phyloP scores from a whole-genome alignment of 2,113 vertebrate genomes.

The Anoplopoma fimbria region DNA sequence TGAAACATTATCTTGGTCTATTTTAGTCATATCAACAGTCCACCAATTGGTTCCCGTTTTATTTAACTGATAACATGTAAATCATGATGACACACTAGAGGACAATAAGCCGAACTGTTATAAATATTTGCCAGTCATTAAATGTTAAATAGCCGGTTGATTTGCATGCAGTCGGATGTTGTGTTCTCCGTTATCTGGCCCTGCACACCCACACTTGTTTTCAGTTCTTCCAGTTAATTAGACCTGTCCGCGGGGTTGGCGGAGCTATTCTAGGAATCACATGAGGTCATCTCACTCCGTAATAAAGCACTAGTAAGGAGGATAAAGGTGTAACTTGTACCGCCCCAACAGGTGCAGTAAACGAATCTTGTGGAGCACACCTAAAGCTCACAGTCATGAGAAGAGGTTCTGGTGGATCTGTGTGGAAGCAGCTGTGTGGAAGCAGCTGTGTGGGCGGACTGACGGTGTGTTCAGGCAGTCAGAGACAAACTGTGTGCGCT shows the following conservation, averaged over 20 bases:
- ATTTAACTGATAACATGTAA: neutral
- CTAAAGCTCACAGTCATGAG: neutral
- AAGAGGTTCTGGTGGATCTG: neutral
- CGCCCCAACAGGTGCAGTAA: constrained; percentile 22
- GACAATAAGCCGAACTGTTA: neutral
- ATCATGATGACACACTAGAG: neutral
- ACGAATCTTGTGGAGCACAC: neutral
- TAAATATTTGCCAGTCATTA: neutral
- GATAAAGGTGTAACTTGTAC: constrained; percentile 18
- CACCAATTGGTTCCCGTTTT: constrained; percentile 5
- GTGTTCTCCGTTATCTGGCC: neutral
- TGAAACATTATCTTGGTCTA: neutral
- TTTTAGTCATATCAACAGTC: constrained; percentile 11
- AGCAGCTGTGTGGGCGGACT: neutral
- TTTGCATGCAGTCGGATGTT: constrained; percentile 2
- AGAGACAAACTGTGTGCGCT: neutral
- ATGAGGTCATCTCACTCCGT: neutral
- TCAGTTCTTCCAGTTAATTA: constrained; percentile 24
- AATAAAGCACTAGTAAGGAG: neutral
- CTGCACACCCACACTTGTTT: constrained; percentile 15
- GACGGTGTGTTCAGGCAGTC: neutral
- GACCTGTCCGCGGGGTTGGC: neutral
- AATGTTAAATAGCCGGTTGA: constrained; percentile 8
- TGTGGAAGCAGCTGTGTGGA: neutral
- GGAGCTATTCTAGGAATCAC: constrained; percentile 8